Evolutionary conservation across 2,797 vertebrate species (phyloP).

Genomic region (Arctocebus calabarensis): DNA sequence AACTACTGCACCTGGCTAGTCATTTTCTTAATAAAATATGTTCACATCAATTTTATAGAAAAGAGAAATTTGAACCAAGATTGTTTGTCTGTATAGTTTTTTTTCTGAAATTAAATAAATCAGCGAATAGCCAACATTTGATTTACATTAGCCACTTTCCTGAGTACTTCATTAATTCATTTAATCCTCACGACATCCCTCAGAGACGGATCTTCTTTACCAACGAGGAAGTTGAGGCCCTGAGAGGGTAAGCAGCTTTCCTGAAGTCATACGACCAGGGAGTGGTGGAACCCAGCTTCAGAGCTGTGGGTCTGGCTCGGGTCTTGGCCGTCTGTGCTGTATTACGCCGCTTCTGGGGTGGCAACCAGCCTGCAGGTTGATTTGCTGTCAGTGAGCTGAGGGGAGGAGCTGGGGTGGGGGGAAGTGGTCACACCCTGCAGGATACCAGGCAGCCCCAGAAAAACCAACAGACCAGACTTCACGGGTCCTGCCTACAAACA

Average conservation of each 20-base stretch:
- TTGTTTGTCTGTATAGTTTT: background rate
- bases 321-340: rapidly evolving
- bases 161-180: background rate
- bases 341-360: background rate
- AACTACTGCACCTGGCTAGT: background rate
- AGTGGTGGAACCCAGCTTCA: background rate
- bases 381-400: background rate
- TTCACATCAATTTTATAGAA: slow-evolving; percentile 19
- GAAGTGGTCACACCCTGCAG: background rate
- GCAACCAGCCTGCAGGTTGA: rapidly evolving
- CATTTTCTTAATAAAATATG: background rate
- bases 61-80: background rate
- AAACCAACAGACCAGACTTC: too few species aligned
- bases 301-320: background rate
- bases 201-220: background rate
- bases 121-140: background rate
- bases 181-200: background rate
- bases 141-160: background rate
- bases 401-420: background rate
- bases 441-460: background rate
- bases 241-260: background rate
- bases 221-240: background rate
- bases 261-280: background rate
- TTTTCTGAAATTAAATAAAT: background rate
- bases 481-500: background rate